Percentiles rank a stretch among this genome's conserved stretches.
Conservation (phyloP, 2,888 invertebrate species). For the Odontocerum albicorne region DNA sequence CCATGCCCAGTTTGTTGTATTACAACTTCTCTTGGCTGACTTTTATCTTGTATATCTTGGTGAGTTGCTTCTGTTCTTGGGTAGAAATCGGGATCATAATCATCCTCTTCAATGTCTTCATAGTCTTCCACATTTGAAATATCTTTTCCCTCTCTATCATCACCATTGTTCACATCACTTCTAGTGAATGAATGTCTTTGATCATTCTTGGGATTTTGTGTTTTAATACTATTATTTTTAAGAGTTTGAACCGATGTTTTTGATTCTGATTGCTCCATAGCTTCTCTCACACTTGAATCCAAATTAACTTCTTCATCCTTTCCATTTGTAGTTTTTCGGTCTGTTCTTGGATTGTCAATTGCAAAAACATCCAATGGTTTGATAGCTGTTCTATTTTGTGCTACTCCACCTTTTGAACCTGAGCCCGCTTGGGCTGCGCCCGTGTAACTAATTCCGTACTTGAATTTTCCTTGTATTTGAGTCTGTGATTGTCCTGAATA, state of each 20-base stretch:
- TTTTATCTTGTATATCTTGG: conserved; percentile 46
- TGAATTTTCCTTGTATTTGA: conserved; percentile 79
- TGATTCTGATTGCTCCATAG: conserved; percentile 42
- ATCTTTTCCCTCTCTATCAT: conserved; percentile 50
- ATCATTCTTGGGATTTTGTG: conserved; percentile 3
- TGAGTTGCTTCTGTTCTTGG: conserved; percentile 45
- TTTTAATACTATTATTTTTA: conserved; percentile 36
- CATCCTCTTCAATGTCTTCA: conserved; percentile 54
- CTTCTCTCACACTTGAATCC: conserved; percentile 39
- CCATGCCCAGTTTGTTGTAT: conserved; percentile 55
- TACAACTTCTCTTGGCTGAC: conserved; percentile 45
- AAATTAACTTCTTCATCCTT: too few relatives aligned
- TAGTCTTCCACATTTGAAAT: conserved; percentile 46
- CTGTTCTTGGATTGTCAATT: conserved; percentile 20
- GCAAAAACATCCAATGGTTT: conserved; percentile 36
- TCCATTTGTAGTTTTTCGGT: conserved; percentile 20
- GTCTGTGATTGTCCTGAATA: conserved; percentile 79
- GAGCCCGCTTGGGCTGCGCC: conserved; percentile 84
- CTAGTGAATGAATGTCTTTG: conserved; percentile 15
- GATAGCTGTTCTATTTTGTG: conserved; percentile 40
- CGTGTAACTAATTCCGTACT: conserved; percentile 73
- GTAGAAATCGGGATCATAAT: conserved; percentile 63
- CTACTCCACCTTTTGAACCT: conserved; percentile 62
- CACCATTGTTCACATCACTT: conserved; percentile 44
- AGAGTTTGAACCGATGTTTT: conserved; percentile 44